Evolutionary conservation across 2,888 invertebrate species (phyloP).

Genomic region (Drosophila nr. medialis): DNA sequence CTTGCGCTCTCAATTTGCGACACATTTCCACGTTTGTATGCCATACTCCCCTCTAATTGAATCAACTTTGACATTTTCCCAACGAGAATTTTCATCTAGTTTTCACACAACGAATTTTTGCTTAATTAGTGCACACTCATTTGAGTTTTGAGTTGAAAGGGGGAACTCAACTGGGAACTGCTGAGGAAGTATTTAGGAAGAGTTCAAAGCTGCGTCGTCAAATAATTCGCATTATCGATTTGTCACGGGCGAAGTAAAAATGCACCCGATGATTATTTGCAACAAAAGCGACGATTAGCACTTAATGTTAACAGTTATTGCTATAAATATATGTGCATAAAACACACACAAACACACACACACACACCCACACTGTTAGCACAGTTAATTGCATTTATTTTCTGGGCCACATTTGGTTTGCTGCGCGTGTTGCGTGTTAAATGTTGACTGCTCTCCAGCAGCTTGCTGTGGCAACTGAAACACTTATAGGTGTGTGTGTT

Average conservation of each 20-base stretch:
- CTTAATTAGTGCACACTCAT: neutral
- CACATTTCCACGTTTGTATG: slow-evolving; percentile 28
- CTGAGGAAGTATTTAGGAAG: neutral
- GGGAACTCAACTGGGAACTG: neutral
- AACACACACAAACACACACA: slow-evolving; percentile 4
- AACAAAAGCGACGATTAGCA: neutral
- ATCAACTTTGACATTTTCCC: slow-evolving; percentile 56
- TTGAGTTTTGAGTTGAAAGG: neutral
- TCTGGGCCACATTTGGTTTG: slow-evolving; percentile 3
- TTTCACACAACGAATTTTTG: neutral
- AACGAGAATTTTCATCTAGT: slow-evolving; percentile 6
- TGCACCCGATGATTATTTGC: slow-evolving; percentile 19
- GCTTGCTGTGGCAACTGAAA: slow-evolving; percentile 49
- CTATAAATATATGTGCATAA: neutral
- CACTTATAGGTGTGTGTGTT: neutral
- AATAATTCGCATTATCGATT: slow-evolving; percentile 56
- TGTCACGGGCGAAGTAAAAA: slow-evolving; percentile 42
- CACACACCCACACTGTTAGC: neutral
- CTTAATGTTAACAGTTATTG: neutral
- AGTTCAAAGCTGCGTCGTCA: neutral
- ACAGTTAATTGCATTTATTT: slow-evolving; percentile 12
- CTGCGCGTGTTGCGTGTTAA: slow-evolving; percentile 16
- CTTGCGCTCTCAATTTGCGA: slow-evolving; percentile 62
- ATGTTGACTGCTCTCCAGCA: slow-evolving; percentile 55
- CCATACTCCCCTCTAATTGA: slow-evolving; percentile 4